Percentiles rank a stretch among this genome's conserved stretches.
phyloP scores from a whole-genome alignment of 2,797 vertebrate genomes.

The Pangasius mekongensis region DNA sequence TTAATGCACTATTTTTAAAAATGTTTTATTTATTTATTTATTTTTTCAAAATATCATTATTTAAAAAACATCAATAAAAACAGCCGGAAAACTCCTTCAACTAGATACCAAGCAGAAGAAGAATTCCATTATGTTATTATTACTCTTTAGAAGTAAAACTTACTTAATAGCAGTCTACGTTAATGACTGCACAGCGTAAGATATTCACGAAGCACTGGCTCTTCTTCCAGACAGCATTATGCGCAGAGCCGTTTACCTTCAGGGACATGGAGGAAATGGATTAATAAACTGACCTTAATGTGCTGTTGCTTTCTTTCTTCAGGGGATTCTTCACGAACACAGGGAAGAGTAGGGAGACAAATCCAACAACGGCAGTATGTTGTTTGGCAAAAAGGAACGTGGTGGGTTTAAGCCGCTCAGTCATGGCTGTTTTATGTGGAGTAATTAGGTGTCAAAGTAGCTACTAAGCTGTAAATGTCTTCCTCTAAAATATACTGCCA shows the following conservation, averaged over 20 bases:
- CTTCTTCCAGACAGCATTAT: slow-evolving; percentile 74
- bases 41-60: not conserved
- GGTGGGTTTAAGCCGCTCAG: slow-evolving; percentile 38
- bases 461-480: slow-evolving; percentile 32
- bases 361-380: slow-evolving; percentile 51
- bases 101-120: not conserved
- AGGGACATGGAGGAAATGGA: slow-evolving; percentile 77
- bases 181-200: slow-evolving; percentile 33
- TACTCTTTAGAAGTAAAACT: slow-evolving; percentile 32
- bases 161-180: slow-evolving; percentile 41
- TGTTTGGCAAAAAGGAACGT: slow-evolving; percentile 39
- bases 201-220: slow-evolving; percentile 53
- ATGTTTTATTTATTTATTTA: not conserved
- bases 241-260: slow-evolving; percentile 66
- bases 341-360: slow-evolving; percentile 54
- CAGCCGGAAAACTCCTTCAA: slow-evolving; percentile 41
- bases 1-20: not conserved
- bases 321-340: slow-evolving; percentile 67
- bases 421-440: slow-evolving; percentile 49
- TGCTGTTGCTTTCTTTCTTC: slow-evolving; percentile 62
- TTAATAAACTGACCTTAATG: slow-evolving; percentile 76
- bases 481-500: slow-evolving; percentile 6
- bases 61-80: slow-evolving; percentile 11
- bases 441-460: slow-evolving; percentile 51
- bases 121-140: slow-evolving; percentile 34